Percentiles rank a stretch among this genome's conserved stretches.
These are phyloP conservation scores for Martes flavigula DNA, from an alignment of 2,797 vertebrate genomes.

Conservation along the genomic window DNA sequence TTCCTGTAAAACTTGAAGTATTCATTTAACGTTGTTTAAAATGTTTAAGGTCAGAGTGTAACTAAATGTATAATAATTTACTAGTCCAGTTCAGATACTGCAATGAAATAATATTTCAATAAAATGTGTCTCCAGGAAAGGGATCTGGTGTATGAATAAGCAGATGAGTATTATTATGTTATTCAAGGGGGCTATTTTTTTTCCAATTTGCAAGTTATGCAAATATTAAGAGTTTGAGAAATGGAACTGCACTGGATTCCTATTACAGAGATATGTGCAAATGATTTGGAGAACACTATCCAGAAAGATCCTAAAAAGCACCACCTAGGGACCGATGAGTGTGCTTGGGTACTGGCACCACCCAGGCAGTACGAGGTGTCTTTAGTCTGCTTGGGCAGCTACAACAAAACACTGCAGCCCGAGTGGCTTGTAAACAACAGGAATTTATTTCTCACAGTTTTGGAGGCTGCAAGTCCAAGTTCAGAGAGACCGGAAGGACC, in stretches of 20 bases:
- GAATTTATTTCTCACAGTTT: no score
- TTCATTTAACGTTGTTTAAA: conserved; percentile 44
- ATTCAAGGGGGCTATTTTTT: neutral
- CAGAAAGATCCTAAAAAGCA: neutral
- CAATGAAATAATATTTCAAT: conserved; percentile 36
- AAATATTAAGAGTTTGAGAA: neutral
- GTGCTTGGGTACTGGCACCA: rapidly evolving
- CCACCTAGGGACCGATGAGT: rapidly evolving
- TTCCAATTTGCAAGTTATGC: conserved; percentile 28
- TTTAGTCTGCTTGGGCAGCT: rapidly evolving
- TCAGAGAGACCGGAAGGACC: neutral
- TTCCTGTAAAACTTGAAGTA: conserved; percentile 45
- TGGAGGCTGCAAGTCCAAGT: neutral
- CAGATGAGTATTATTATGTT: conserved; percentile 19
- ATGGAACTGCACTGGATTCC: neutral
- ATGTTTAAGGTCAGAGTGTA: neutral
- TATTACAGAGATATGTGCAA: neutral
- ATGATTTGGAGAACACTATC: neutral
- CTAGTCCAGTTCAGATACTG: conserved; percentile 51
- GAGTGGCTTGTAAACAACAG: neutral
- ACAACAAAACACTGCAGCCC: rapidly evolving
- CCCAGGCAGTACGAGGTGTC: neutral
- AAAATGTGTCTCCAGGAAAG: conserved; percentile 58
- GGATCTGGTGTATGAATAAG: conserved; percentile 45
- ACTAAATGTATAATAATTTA: conserved; percentile 25